Evolutionary conservation across 64 coral and sea anemone species (phyloP).

Genomic region (Trachythela sp.): DNA sequence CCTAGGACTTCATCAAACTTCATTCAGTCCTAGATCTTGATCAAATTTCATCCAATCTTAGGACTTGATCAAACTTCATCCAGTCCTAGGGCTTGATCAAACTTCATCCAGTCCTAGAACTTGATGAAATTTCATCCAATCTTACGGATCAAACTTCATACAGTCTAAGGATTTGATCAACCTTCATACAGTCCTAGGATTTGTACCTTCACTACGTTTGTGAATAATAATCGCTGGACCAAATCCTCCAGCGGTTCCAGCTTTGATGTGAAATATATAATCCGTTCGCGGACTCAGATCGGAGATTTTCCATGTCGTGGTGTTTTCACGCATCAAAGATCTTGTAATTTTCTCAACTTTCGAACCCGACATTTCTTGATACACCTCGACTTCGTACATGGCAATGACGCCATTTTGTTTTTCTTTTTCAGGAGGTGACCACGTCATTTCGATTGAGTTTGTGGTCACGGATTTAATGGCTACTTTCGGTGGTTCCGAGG

Average conservation of each 20-base stretch:
- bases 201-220: not conserved
- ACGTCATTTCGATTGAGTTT: not conserved
- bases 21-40: no score
- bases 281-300: not conserved
- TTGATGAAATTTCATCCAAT: no score
- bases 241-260: not conserved
- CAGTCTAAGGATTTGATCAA: no score
- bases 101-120: no score
- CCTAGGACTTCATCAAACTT: no score
- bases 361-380: not conserved
- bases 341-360: not conserved
- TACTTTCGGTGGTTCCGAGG: not conserved
- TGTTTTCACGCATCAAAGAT: not conserved
- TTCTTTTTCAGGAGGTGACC: not conserved
- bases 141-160: no score
- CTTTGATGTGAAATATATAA: constrained; percentile 6
- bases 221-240: not conserved
- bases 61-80: no score
- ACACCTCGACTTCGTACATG: not conserved
- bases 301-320: not conserved
- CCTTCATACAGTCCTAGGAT: no score
- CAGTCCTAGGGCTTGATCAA: no score
- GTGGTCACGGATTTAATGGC: not conserved
- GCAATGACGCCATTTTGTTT: not conserved
- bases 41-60: no score